Base-by-base conservation (phyloP, 2,888 invertebrate genomes). In the Sympetrum striolatum region DNA sequence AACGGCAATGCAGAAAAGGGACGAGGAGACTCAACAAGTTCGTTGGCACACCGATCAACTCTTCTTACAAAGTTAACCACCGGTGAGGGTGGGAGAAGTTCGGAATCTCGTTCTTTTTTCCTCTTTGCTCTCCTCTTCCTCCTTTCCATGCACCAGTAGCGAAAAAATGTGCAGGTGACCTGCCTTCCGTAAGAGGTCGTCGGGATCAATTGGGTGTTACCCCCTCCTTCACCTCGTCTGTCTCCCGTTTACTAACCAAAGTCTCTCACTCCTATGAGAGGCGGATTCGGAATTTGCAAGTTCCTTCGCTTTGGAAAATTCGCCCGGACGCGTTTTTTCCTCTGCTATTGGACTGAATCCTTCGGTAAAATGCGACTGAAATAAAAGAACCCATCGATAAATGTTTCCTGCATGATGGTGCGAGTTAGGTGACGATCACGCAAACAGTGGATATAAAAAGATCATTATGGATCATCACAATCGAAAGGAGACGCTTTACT, bases 191-290 rank as follows among this genome's bases (percentile, higher is more conserved):
- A 31, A 25, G 48, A 48, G 31, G 82, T 53, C 31, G 31, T 8
- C 53, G 82, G 58, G 82, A 58, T 86, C 86, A 86, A 86, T 86
- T 64, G 86, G 86, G 60, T 86, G 86, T 86, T 86, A 82, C 82
- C 82, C 53, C 35, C 22, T 25, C 25, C 73, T 73, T 31, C 22
- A 31, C 73, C 14, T 31, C 12, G 25, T 31, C 73, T 31, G 44
- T 44, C 44, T 44, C 44, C 44, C 44, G 44, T 44, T 44, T 44
- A 44, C 44, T 44, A 6, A 44, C 44, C 44, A 44, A 44, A 44
- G 44, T 44, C 44, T 44, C 44, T 44, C 44, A 5, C 39, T 39
- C 6, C 44, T 10, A 44, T 10, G 44, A 44, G 44, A 44, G 44
- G 44, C 44, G 44, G 4, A 44, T 44, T 44, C 44, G 6, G 44